Evolutionary conservation across 2,888 invertebrate species (phyloP).

Genomic region (Drosophila kambysellisi): DNA sequence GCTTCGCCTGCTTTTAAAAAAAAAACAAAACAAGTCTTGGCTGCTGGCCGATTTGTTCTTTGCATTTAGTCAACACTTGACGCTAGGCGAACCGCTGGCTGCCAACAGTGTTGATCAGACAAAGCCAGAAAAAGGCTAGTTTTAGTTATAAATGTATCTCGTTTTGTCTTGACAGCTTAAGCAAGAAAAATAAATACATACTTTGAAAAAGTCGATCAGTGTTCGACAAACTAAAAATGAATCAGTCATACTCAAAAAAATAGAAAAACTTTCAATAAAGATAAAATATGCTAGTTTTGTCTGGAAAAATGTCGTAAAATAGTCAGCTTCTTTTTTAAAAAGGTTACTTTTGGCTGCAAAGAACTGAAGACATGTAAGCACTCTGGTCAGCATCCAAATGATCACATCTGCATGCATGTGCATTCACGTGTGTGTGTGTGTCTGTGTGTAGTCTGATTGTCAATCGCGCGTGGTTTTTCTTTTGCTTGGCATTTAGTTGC

Average conservation of each 20-base stretch:
- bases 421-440: constrained; percentile 16
- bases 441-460: constrained; percentile 51
- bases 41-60: constrained; percentile 59
- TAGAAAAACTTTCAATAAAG: background rate
- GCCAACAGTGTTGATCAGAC: background rate
- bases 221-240: no score
- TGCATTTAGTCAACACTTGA: constrained; percentile 63
- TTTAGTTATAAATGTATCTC: background rate
- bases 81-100: constrained; percentile 43
- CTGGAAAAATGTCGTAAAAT: background rate
- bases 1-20: constrained; percentile 44
- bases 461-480: constrained; percentile 68
- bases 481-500: constrained; percentile 42
- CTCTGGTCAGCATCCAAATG: constrained; percentile 49
- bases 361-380: background rate
- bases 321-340: background rate
- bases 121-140: background rate
- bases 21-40: constrained; percentile 52
- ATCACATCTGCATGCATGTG: constrained; percentile 1
- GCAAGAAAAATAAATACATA: background rate
- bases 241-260: no score
- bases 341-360: background rate
- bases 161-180: background rate
- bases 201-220: no score
- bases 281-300: background rate